phyloP scores from a whole-genome alignment of 2,888 invertebrate genomes.

The Capitulum mitella region DNA sequence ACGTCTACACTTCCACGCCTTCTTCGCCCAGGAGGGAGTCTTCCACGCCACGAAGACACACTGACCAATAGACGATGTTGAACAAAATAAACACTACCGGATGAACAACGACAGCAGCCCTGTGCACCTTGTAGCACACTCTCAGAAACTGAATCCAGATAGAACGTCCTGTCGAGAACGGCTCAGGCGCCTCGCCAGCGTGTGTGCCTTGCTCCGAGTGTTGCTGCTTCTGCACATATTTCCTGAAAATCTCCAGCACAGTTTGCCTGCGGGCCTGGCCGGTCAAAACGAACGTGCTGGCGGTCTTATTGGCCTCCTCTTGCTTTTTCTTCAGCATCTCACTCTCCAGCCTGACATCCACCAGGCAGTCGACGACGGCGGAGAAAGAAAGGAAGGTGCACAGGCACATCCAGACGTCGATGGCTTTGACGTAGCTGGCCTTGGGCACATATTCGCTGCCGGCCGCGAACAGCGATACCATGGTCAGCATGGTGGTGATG shows the following conservation, averaged over 20 bases:
- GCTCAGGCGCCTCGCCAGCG: background rate
- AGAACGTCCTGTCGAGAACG: background rate
- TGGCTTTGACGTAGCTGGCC: background rate
- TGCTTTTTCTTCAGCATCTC: too few relatives aligned
- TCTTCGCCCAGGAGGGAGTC: too few relatives aligned
- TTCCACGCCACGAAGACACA: too few relatives aligned
- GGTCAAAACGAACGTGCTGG: background rate
- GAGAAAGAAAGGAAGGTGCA: background rate
- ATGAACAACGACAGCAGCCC: background rate
- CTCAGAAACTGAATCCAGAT: background rate
- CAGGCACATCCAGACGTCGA: background rate
- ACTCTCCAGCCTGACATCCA: background rate
- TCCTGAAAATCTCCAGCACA: background rate
- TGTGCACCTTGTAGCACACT: background rate
- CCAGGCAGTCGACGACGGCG: background rate
- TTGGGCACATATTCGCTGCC: constrained; percentile 44
- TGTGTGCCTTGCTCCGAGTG: background rate
- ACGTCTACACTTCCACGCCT: too few relatives aligned
- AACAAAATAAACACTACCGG: background rate
- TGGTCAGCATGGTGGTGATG: constrained; percentile 55
- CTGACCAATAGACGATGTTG: background rate
- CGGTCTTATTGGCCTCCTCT: background rate
- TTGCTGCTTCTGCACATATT: background rate
- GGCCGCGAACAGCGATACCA: constrained; percentile 60
- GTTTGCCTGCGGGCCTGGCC: background rate